Percentiles rank a stretch among this genome's conserved stretches.
These are phyloP conservation scores for Ctenodactylus gundi DNA, from an alignment of 2,113 vertebrate species.

Conservation along the genomic window DNA sequence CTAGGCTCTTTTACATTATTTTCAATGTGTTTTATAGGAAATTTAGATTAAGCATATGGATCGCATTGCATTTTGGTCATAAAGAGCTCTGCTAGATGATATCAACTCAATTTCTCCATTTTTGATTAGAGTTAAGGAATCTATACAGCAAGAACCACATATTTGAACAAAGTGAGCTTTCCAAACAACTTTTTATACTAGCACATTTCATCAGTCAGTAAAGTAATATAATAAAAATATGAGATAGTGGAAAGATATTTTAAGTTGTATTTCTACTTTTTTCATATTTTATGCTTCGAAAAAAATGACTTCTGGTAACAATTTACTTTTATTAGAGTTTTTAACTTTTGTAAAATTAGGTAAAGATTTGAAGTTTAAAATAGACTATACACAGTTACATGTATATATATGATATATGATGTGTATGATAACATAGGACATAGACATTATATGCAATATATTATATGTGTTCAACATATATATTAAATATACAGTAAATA, in stretches of 20 bases:
- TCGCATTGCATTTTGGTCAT: background rate
- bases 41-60: background rate
- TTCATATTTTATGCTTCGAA: background rate
- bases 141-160: background rate
- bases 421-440: too few relatives aligned
- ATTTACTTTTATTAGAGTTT: background rate
- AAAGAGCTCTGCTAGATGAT: background rate
- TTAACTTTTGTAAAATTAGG: background rate
- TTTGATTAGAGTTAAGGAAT: background rate
- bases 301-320: background rate
- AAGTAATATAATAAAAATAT: background rate
- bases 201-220: background rate
- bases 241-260: background rate
- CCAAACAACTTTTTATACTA: background rate
- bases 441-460: background rate
- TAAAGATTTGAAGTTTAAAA: background rate
- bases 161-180: fast-evolving
- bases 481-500: background rate
- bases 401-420: background rate
- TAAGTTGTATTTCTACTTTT: background rate
- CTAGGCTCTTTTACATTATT: background rate
- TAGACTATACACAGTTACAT: background rate
- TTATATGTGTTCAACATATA: background rate
- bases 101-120: background rate
- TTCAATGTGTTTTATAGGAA: background rate